Conservation (phyloP, 1,140 invertebrate genomes). For the Parasteatoda tepidariorum region DNA sequence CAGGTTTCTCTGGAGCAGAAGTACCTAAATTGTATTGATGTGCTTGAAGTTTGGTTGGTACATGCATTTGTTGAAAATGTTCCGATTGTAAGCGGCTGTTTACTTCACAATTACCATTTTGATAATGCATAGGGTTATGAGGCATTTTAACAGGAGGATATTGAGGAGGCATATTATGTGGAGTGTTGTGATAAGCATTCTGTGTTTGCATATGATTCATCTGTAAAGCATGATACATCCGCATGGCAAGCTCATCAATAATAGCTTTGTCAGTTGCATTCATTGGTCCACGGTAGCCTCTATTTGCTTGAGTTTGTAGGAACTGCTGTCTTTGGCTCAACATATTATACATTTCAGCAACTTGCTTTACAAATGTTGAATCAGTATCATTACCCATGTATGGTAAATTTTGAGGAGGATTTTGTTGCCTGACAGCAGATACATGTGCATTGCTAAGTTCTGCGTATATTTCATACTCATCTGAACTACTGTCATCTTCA, state of each 20-base stretch:
- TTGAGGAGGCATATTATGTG: not conserved
- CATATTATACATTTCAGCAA: constrained; percentile 51
- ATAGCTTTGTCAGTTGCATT: constrained; percentile 30
- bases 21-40: not conserved
- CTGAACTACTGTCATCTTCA: constrained; percentile 36
- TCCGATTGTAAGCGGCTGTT: not conserved
- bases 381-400: constrained; percentile 20
- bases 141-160: not conserved
- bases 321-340: constrained; percentile 41
- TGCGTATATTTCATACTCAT: constrained; percentile 47
- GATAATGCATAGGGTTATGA: not conserved
- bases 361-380: constrained; percentile 25
- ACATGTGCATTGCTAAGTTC: constrained; percentile 31
- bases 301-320: constrained; percentile 28
- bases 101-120: constrained; percentile 6
- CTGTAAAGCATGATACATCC: constrained; percentile 47
- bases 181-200: constrained; percentile 1
- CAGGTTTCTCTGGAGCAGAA: not conserved
- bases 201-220: constrained; percentile 50
- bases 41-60: not conserved
- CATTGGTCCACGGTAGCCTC: constrained; percentile 6
- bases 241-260: constrained; percentile 42
- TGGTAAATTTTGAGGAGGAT: not conserved
- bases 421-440: not conserved
- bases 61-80: not conserved